Evolutionary conservation across 2,888 invertebrate species (phyloP), one percentile per base, ranked within the genome.

Genomic region (Diplazon laetatorius): DNA sequence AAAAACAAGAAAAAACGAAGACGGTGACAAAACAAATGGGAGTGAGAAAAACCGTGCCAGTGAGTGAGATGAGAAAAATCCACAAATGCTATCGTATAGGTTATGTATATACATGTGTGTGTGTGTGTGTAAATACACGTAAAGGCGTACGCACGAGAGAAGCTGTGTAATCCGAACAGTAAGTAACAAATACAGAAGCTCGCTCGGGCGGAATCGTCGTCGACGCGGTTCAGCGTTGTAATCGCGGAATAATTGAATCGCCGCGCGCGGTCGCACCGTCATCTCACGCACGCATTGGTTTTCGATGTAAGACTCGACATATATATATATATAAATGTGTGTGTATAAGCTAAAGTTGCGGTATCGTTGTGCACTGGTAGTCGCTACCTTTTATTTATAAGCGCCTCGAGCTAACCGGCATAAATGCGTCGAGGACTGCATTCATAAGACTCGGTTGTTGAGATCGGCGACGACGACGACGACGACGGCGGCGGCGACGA

Each of bases 181-280:
- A 30, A 68, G 30, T 55, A 55, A 30, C 52, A 55, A 44, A 52
- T 30, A 44, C 68, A 44, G 66, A 78, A 63, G 69, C 57, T 73
- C 76, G 71, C n/a, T n/a, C 74, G 30, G 57, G 63, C 12, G 9
- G 68, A 14, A 30, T 30, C 60, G 74, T 71, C 73, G 73, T 66
- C 48, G 75, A 78, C 74, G 72, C 81, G 80, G 75, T 75, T 70
- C n/a, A n/a, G 76, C 81, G 82, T 80, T 87, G 89, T 88, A 89
- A 90, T 89, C 87, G 88, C 84, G 84, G 88, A 89, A 90, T 89
- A 90, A 90, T 90, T 90, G 89, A 89, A 89, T 89, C 87, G 83
- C 83, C 82, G 72, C 78, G 81, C 80, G 57, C 82, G 72, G 76
- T 80, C 80, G 57, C 79, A 65, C 63, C 70, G 57, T 71, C 48